phyloP scores from a whole-genome alignment of 2,888 invertebrate genomes.

The Rambutsinella grinnellia region DNA sequence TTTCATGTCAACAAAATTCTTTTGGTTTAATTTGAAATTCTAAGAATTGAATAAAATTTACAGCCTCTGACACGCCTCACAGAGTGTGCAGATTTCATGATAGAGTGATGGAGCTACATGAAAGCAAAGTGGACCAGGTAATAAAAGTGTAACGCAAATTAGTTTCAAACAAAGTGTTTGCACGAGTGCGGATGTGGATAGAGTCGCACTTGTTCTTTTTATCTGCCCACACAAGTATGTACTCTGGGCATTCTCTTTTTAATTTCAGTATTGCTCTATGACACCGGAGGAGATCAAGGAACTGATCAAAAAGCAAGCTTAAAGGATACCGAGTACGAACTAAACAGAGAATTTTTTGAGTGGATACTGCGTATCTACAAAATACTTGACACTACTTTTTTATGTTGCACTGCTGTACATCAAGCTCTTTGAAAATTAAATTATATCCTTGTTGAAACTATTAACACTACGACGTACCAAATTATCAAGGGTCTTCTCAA shows the following conservation, averaged over 20 bases:
- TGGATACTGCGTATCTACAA: too few species aligned
- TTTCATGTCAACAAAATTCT: not conserved
- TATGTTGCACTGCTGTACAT: too few species aligned
- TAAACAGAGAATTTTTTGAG: too few species aligned
- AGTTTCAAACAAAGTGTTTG: not conserved
- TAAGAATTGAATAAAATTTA: constrained; percentile 1
- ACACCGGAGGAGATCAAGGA: constrained; percentile 53
- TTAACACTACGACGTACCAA: too few species aligned
- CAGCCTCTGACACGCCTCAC: constrained; percentile 30
- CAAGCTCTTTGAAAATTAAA: too few species aligned
- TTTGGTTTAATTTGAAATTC: too few species aligned
- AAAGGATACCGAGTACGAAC: not conserved
- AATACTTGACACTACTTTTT: too few species aligned
- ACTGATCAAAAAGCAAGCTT: constrained; percentile 20
- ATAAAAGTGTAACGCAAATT: not conserved
- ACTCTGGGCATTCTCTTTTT: not conserved
- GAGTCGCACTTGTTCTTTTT: not conserved
- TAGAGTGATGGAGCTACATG: constrained; percentile 58
- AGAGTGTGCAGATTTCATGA: constrained; percentile 62
- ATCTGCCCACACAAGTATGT: not conserved
- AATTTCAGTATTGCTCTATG: constrained; percentile 56
- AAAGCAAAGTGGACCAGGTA: constrained; percentile 62
- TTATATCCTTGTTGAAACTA: too few species aligned
- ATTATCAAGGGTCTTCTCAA: too few species aligned
- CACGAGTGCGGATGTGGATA: not conserved